Evolutionary conservation across 2,888 invertebrate species (phyloP), one percentile per base, ranked within the genome.

Genomic region (Glaucopsyche alexis): DNA sequence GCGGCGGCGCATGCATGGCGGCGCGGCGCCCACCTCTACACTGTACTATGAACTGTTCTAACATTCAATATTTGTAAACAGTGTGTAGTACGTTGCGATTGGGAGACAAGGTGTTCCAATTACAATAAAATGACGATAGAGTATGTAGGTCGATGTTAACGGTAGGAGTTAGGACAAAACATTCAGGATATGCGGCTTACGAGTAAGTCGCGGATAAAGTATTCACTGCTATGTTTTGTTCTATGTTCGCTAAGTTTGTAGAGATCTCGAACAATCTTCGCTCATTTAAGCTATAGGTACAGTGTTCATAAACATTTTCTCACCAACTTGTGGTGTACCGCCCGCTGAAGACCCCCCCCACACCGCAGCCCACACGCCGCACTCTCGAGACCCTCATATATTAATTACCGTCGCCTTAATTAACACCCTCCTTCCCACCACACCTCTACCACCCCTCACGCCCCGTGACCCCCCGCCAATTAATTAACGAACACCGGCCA

Each of bases 321-420:
- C n/a, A n/a, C n/a, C n/a, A n/a, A 40, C 42, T 7, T 42, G 42
- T 42, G 42, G 42, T 42, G 42, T 8, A 8, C 42, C 42, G 42
- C 42, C 42, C 42, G 42, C 42, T 42, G 42, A 42, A 7, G 42
- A 42, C 42, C 42, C 3, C 6, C 7, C 7, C 42, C 42, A 1
- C 3, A 29, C 29, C 29, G 42, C 42, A 7, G 7, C 42, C 42
- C 42, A 6, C 42, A 42, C 42, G 47, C 47, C 47, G 47, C 60
- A 60, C 11, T 64, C 29, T 64, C 29, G 13, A 64, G 29, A 55
- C 7, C 6, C 55, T 55, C 55, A 55, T 55, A 16, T 16, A 55
- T 55, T 55, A 55, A 55, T 55, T 55, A 42, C 16, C n/a, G 8
- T 40, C 42, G 66, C 42, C 40, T 16, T 42, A 65, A 66, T 66